phyloP scores from a whole-genome alignment of 2,113 vertebrate genomes.

The Podarcis muralis region DNA sequence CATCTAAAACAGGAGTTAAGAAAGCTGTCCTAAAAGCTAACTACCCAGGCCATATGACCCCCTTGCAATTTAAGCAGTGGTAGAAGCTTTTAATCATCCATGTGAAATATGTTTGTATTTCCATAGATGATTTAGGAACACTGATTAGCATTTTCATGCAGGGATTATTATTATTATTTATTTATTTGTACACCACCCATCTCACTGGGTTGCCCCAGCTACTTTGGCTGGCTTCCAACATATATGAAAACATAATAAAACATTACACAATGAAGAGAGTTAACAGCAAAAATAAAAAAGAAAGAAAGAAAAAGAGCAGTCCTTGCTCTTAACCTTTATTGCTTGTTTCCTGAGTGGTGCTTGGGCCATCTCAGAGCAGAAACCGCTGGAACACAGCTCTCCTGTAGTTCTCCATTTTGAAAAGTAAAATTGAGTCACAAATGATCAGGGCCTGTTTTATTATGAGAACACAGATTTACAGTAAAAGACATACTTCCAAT shows the following conservation, averaged over 20 bases:
- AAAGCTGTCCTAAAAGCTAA: too few relatives aligned
- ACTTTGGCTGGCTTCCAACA: too few relatives aligned
- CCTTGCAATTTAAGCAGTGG: neutral
- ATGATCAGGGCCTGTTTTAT: neutral
- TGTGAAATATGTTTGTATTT: neutral
- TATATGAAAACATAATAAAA: too few relatives aligned
- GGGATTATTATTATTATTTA: neutral
- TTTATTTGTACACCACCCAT: too few relatives aligned
- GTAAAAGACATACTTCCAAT: neutral
- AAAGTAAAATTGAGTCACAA: neutral
- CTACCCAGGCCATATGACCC: neutral
- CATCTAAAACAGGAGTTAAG: too few relatives aligned
- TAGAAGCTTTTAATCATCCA: slow-evolving; percentile 34
- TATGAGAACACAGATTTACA: neutral
- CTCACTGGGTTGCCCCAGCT: too few relatives aligned
- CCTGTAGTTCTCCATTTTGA: neutral
- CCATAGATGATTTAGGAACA: neutral
- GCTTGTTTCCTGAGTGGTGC: neutral
- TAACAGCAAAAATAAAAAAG: neutral
- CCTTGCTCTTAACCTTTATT: neutral
- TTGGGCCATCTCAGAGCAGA: neutral
- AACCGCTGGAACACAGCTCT: neutral
- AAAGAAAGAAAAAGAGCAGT: neutral
- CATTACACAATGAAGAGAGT: neutral
- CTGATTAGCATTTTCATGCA: slow-evolving; percentile 32